phyloP scores from a whole-genome alignment of 2,113 vertebrate species.

The Sander lucioperca region DNA sequence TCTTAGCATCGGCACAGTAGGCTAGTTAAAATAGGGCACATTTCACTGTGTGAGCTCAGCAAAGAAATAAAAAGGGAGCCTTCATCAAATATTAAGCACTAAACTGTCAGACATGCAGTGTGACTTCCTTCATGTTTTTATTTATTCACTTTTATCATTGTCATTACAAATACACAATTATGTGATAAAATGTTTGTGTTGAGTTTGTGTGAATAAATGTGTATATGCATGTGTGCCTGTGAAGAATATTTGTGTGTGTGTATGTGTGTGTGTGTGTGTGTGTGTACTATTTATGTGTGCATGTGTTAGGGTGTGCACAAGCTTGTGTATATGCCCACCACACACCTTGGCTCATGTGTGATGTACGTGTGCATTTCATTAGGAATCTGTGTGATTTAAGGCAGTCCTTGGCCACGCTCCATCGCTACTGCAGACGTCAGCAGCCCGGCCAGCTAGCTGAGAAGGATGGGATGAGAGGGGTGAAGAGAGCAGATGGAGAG shows the following conservation, averaged over 20 bases:
- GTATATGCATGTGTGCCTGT: not conserved
- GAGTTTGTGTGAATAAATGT: constrained; percentile 1
- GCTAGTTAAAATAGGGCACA: constrained; percentile 10
- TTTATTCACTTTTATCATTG: not conserved
- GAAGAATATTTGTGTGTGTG: not conserved
- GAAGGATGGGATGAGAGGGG: constrained; percentile 28
- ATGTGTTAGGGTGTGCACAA: not conserved
- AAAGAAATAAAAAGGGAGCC: constrained; percentile 6
- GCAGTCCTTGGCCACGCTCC: constrained; percentile 66
- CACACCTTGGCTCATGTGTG: constrained; percentile 30
- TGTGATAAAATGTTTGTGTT: not conserved
- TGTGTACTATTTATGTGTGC: not conserved
- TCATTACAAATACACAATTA: not conserved
- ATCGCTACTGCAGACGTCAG: constrained; percentile 73
- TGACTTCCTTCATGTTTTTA: not conserved
- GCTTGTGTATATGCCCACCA: not conserved
- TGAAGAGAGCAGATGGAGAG: constrained; percentile 50
- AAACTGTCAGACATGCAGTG: not conserved
- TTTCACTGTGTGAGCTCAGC: constrained; percentile 25
- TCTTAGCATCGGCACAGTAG: constrained; percentile 5
- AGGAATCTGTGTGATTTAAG: constrained; percentile 72
- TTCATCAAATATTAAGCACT: constrained; percentile 9
- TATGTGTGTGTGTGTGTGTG: not conserved
- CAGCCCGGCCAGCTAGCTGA: constrained; percentile 58
- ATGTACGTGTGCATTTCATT: constrained; percentile 53